Evolutionary conservation across 1,140 invertebrate genomes (phyloP), one percentile per base, ranked within the genome.

Genomic region (Solenopsis invicta): DNA sequence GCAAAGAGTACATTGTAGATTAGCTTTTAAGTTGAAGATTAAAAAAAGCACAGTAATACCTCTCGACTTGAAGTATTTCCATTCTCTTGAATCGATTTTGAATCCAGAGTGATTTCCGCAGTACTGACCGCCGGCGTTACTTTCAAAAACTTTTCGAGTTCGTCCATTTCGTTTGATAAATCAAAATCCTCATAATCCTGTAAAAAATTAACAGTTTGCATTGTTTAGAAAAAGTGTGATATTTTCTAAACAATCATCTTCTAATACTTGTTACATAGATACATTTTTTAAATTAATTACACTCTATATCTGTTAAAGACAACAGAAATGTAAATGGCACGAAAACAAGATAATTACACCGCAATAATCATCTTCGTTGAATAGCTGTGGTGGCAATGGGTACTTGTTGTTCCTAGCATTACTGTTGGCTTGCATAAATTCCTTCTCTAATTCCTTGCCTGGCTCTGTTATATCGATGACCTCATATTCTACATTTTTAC

Each of bases 111-210:
- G 50, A 93, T 93, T 87, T 96, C 95, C 71, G 94, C 94, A 87
- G 93, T 94, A 82, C 94, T 95, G 71, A 95, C 93, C 89, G 96
- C 89, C 56, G 95, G 93, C 90, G 97, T 96, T 66, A 97, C 93
- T 95, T 97, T 98, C 13, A 98, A 93, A 94, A 99, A 99, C 91
- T 97, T 97, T 95, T 99, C 98, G 92, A 99, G 95, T 91, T 97
- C 97, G 94, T 99, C 98, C 89, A 97, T 97, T 96, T 99, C 99
- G 96, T 99, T 98, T 56, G 98, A 97, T 93, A 98, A 95, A 94
- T 98, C 98, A 96, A 99, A 99, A 89, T 97, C 97, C 94, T 99
- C 98, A 96, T 98, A 99, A 95, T 99, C 98, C 98, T 99, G 94
- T 81, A 64, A 56, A 29, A 16, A 64, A 62, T 67, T 48, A 72